Evolutionary conservation across 2,888 invertebrate genomes (phyloP), one percentile per base, ranked within the genome.

Genomic region (Agrochola litura): DNA sequence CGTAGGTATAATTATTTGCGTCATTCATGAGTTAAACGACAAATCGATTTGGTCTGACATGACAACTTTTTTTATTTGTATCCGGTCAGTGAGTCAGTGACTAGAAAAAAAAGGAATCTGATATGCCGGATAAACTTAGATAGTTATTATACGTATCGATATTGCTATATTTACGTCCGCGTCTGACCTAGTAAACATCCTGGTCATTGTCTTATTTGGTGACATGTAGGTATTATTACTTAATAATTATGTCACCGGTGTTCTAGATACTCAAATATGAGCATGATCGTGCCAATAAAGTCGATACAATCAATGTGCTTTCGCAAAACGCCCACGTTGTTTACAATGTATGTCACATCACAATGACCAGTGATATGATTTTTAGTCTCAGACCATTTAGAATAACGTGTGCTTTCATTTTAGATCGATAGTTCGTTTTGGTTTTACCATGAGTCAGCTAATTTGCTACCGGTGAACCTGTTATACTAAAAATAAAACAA

Each of bases 301-400:
- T 71, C 76, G 63, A 79, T 82, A 60, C 61, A 82, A 66, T 81
- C 74, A 73, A 82, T 74, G 43, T 30, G 52, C 79, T 88, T 88
- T 84, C 83, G 67, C 67, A 76, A 86, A 81, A 25, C 79, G 12
- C 88, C 86, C 65, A 87, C 88, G 66, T 64, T 46, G 1, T 54
- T 67, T 54, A 2, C 37, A 43, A 81, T 66, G 67, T 87, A 22
- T 77, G 76, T 76, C 76, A 70, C 37, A 16, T 46, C 30, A 73
- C 46, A 67, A 70, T 74, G 65, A 76, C 75, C 79, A 73, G 37
- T 74, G 19, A 43, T 6, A 64, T 49, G 46, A 56, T 30, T 54
- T 72, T 72, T 63, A 37, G 74, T 66, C 58, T 65, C 10, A 66
- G n/a, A 68, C 49, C 25, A 52, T 52, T 78, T 61, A 14, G 64